Base-by-base conservation (phyloP, 92 coral and sea anemone genomes). In the Muricea muricata region DNA sequence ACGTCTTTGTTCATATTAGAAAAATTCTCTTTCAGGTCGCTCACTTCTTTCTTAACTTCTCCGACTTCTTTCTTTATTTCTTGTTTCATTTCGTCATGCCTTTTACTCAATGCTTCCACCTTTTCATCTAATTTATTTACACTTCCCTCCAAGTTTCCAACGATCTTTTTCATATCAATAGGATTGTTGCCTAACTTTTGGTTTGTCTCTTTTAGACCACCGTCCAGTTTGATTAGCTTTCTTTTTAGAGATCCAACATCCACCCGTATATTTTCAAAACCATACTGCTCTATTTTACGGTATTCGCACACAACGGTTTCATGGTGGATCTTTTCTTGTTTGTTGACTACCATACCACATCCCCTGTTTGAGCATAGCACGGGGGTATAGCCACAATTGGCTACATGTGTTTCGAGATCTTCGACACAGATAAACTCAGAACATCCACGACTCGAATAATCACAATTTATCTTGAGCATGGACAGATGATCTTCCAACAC, bases 391-490 rank as follows among this genome's bases (percentile, higher is more conserved):
- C 68, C 86, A 33, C 93, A 91, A 20, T 20, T 6, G 23, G 28
- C 32, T 40, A 32, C 24, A 76, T 91, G 93, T 1, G 4, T 35
- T 21, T 28, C 48, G 30, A 91, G 69, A 10, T 45, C 68, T 30
- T 83, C 94, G 14, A 65, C 65, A 23, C 74, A 80, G 10, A 79
- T 81, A 30, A 57, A 65, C 25, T 57, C 39, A 1, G 58, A 50
- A 56, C 94, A 91, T 5, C 94, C 92, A 18, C 75, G 81, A 25
- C 46, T 74, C 12, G 35, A 58, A 60, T 66, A 91, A 69, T 80
- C 75, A 47, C 94, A 91, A 6, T 86, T 83, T 32, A 88, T 75
- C 50, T 66, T 75, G 15, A 88, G 90, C 29, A 67, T 87, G 10
- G 41, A 81, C 42, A 88, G 63, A 66, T 85, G 84, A 35, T 88